Evolutionary conservation across 2,113 vertebrate species (phyloP), one percentile per base, ranked within the genome.

Genomic region (Sula dactylatra): DNA sequence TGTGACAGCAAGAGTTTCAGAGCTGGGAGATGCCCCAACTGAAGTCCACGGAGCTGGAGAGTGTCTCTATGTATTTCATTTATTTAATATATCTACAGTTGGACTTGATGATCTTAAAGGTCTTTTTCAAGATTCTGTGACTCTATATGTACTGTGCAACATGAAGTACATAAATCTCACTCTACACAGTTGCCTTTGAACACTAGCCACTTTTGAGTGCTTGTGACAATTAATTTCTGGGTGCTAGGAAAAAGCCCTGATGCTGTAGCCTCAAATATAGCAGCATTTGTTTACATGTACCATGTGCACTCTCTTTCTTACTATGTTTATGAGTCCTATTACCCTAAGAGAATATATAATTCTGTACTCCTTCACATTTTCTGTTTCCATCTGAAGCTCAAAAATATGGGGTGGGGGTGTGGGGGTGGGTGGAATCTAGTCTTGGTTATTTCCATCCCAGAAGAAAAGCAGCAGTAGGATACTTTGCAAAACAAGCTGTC

Each of bases 401-500:
- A 19, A 93, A 56, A n/a, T 44, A 29, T 3, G 24, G 52, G 25
- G 36, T 42, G 42, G 44, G 16, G 44, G 44, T 16, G 44, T 11
- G 44, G 44, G 44, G 44, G 44, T 44, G 44, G 14, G 45, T 45
- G 18, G 25, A 71, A 65, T 65, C 16, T 58, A 82, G 24, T 38
- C 54, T 86, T 6, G 2, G 49, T 45, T 95, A 94, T 90, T 94
- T 92, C 76, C 40, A 92, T 61, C 29, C 34, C 50, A 77, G 65
- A 85, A 72, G 66, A 58, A 67, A 78, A 10, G 8, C 64, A 93
- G 40, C 66, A 94, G 66, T 22, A 95, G 40, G 22, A 85, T 65
- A 66, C 55, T 82, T 93, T 17, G 38, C 84, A 94, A 93, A 92
- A 89, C 77, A 95, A 89, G 58, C 76, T 93, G 90, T 92, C 88